A percentile compares a stretch with the other conserved stretches of the same genome.
These are phyloP conservation scores for Macroramphosus scolopax DNA, from an alignment of 2,797 vertebrate species.

Conservation along the genomic window DNA sequence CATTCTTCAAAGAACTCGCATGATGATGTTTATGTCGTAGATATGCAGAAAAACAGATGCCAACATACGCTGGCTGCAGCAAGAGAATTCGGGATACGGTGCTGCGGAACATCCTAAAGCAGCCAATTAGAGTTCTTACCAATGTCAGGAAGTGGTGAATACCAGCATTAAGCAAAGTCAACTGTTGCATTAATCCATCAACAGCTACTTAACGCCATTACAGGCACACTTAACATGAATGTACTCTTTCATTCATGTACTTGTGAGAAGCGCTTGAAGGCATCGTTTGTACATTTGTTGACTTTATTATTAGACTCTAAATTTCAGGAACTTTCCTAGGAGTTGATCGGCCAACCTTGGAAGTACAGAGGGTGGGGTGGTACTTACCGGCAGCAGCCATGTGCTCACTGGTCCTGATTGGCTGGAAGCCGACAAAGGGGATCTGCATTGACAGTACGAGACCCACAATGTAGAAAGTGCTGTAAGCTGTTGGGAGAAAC, in stretches of 20 bases:
- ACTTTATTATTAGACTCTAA: background rate
- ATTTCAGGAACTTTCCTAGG: background rate
- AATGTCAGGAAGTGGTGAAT: background rate
- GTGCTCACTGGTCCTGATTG: slow-evolving; percentile 98
- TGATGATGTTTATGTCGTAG: slow-evolving; percentile 28
- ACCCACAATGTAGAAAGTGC: slow-evolving; percentile 97
- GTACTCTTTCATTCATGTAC: too few relatives aligned
- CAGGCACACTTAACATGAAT: too few relatives aligned
- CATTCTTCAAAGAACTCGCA: slow-evolving; percentile 35
- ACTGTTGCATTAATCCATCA: too few relatives aligned
- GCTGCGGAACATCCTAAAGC: slow-evolving; percentile 26
- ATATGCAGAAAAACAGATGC: slow-evolving; percentile 36
- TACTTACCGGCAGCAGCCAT: slow-evolving; percentile 94
- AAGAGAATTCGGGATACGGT: slow-evolving; percentile 23
- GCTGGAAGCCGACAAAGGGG: slow-evolving; percentile 98
- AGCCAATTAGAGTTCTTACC: slow-evolving; percentile 18
- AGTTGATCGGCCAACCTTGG: background rate
- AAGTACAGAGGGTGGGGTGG: slow-evolving; percentile 5
- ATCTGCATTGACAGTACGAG: slow-evolving; percentile 98
- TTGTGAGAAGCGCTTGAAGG: too few relatives aligned
- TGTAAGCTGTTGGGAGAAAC: slow-evolving; percentile 84
- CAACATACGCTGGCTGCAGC: slow-evolving; percentile 25
- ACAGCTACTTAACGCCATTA: too few relatives aligned
- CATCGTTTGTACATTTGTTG: too few relatives aligned
- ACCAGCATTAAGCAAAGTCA: too few relatives aligned